Conservation (phyloP, 2,797 vertebrate genomes). For the Sebastes aleutianus region DNA sequence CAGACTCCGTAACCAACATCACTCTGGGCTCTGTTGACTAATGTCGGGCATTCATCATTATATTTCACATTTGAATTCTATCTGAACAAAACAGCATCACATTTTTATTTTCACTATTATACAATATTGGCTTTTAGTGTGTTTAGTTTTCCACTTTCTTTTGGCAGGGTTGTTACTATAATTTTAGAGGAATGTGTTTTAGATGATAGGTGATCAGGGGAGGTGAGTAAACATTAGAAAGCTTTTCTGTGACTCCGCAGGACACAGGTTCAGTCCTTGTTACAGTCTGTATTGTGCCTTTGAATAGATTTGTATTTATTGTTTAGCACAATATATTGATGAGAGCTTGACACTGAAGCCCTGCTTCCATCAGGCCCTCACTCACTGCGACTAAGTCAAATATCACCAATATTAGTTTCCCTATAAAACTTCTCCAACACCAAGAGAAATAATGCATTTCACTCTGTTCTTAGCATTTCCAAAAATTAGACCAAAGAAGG, state of each 20-base stretch:
- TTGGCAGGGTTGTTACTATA: neutral
- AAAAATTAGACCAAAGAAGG: neutral
- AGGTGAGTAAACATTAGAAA: neutral
- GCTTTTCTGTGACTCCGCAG: neutral
- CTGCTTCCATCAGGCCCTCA: neutral
- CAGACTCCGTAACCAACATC: neutral
- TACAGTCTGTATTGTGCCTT: neutral
- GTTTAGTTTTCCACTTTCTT: neutral
- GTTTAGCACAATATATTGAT: neutral
- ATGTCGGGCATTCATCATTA: neutral
- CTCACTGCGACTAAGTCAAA: too few relatives aligned
- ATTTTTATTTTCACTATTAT: neutral
- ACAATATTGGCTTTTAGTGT: neutral
- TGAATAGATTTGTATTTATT: neutral
- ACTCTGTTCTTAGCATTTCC: neutral
- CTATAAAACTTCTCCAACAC: neutral
- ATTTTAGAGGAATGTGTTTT: neutral
- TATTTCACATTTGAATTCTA: neutral
- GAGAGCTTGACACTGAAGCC: neutral
- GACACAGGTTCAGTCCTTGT: too few relatives aligned
- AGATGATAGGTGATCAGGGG: neutral
- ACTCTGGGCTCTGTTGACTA: neutral
- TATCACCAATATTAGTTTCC: neutral
- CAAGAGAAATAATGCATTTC: neutral
- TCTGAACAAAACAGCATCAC: neutral